Base-by-base conservation (phyloP, 2,797 vertebrate genomes). In the Nannoperca australis region DNA sequence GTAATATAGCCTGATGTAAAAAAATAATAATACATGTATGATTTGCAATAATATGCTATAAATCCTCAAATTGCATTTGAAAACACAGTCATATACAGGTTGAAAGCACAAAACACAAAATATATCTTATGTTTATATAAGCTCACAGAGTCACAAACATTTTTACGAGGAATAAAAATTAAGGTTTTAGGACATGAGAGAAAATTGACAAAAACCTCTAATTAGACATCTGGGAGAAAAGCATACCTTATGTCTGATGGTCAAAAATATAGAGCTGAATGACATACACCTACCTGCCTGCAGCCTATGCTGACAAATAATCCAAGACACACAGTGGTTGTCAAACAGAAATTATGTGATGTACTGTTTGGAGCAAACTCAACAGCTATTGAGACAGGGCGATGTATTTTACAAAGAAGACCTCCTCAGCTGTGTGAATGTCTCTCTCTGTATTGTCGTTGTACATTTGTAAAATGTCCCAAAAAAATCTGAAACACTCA, bases 341-440 rank as follows among this genome's bases (percentile, higher is more conserved):
- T 86, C 89, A 82, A 60, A 78, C 65, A 75, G 78, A 90, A 83
- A 79, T 76, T 27, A 78, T 72, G 38, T 47, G 66, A 79, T 70
- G 45, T 56, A 56, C 38, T 59, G 32, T 76, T 73, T 73, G 24
- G 51, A 71, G 78, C 69, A 67, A 20, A 68, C 44, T 56, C 73
- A 81, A 61, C 75, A 76, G 75, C 63, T 63, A 71, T 32, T 30
- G 71, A 79, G 63, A 82, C 58, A 50, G 49, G 53, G 75, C 60
- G 3, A 71, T 80, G 34, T 67, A 70, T 87, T 88, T 86, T 74
- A 78, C 62, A 63, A 85, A 86, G 72, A 88, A 81, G 63, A 79
- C 59, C 36, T 75, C 61, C 59, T 78, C 68, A 58, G 69, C 68
- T 76, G 30, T 83, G 73, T 79, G 77, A 65, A 51, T 70, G 75